phyloP scores from a whole-genome alignment of 2,888 invertebrate genomes.

The Girardia tigrina region DNA sequence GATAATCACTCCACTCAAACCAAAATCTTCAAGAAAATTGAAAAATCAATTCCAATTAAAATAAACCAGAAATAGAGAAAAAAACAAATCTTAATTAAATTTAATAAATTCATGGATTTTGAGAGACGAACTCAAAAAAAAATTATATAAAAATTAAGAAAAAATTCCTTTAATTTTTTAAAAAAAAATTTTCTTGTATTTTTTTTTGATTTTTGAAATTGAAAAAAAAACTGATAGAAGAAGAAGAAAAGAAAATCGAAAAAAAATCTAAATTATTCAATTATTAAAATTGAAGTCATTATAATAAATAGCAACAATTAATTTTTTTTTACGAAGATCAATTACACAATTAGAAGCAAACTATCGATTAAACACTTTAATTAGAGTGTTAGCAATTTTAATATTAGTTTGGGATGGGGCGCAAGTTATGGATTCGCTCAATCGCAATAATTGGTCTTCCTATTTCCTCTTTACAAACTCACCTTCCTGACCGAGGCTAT shows the following conservation, averaged over 20 bases:
- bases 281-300: constrained; percentile 19
- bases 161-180: too few species aligned
- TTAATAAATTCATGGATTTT: background rate
- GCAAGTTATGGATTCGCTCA: constrained; percentile 15
- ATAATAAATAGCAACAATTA: constrained; percentile 18
- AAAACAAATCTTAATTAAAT: constrained; percentile 13
- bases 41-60: constrained; percentile 2
- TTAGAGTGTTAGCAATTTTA: constrained; percentile 23
- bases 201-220: too few species aligned
- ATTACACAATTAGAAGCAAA: constrained; percentile 19
- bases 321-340: constrained; percentile 23
- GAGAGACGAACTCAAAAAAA: constrained; percentile 16
- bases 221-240: too few species aligned
- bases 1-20: constrained; percentile 15
- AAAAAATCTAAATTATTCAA: constrained; percentile 21
- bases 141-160: too few species aligned
- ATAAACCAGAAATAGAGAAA: constrained; percentile 19
- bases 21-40: background rate
- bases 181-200: too few species aligned
- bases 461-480: constrained; percentile 23
- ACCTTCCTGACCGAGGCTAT: constrained; percentile 17
- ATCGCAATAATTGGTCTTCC: constrained; percentile 23
- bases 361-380: constrained; percentile 23
- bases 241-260: too few species aligned
- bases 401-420: background rate